A percentile compares a stretch with the other conserved stretches of the same genome.
These are phyloP conservation scores for Antheraea pernyi DNA, from an alignment of 1,140 invertebrate species.

Conservation along the genomic window DNA sequence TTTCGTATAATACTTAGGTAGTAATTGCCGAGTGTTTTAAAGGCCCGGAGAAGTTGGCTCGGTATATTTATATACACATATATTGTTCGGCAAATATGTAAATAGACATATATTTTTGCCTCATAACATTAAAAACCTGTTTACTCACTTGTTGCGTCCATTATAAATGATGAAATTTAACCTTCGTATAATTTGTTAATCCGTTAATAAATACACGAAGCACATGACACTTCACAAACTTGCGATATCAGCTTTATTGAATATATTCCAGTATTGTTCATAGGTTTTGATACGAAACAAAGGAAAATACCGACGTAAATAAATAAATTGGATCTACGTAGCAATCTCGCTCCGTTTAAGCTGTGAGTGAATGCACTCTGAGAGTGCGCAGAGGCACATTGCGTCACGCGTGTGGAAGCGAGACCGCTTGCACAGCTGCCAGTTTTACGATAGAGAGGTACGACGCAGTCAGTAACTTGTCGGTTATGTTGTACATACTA, in stretches of 20 bases:
- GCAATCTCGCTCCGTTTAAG: conserved; percentile 34
- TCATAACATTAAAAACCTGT: conserved; percentile 23
- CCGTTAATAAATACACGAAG: conserved; percentile 24
- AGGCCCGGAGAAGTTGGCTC: too few species aligned
- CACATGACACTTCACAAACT: conserved; percentile 20
- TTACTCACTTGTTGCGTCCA: conserved; percentile 75
- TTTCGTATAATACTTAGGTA: too few species aligned
- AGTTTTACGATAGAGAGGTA: conserved; percentile 32
- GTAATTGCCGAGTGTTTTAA: too few species aligned
- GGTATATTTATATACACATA: too few species aligned
- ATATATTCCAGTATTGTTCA: neutral
- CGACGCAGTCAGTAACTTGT: conserved; percentile 38
- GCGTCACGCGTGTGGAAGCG: conserved; percentile 44
- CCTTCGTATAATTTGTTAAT: conserved; percentile 55
- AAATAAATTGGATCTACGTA: conserved; percentile 22
- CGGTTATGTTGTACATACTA: conserved; percentile 28
- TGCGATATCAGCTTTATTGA: conserved; percentile 4
- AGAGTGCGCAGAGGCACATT: conserved; percentile 46
- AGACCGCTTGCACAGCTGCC: conserved; percentile 24
- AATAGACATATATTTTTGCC: neutral
- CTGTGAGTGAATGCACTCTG: conserved; percentile 63
- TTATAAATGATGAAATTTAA: conserved; percentile 56
- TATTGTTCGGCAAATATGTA: neutral
- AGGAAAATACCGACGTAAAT: conserved; percentile 4
- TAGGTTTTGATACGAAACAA: conserved; percentile 7